Percentiles rank a stretch among this genome's conserved stretches.
phyloP scores from a whole-genome alignment of 2,113 vertebrate species.

The Mustelus asterias region DNA sequence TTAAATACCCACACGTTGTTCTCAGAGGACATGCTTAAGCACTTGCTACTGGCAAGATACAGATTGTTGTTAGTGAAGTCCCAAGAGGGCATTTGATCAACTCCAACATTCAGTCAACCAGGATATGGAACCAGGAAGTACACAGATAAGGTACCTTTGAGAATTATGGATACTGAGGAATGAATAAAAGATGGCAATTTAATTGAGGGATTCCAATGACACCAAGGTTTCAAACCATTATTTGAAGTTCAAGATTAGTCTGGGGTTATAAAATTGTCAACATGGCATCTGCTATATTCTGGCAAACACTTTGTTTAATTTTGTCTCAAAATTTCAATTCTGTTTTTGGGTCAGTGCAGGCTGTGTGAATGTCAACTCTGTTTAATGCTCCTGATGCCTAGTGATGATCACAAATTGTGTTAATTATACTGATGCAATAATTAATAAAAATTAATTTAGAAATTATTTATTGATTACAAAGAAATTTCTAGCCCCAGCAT shows the following conservation, averaged over 20 bases:
- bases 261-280: not conserved
- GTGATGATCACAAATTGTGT: not conserved
- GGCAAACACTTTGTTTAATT: not conserved
- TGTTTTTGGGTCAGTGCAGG: not conserved
- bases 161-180: not conserved
- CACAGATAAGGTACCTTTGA: not conserved
- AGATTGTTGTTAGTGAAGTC: not conserved
- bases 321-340: not conserved
- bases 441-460: not conserved
- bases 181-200: conserved; percentile 1
- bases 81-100: not conserved
- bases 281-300: not conserved
- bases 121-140: not conserved
- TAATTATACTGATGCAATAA: not conserved
- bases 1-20: not conserved
- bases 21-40: not conserved
- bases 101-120: not conserved
- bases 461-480: not conserved
- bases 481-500: not conserved
- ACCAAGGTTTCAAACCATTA: not conserved
- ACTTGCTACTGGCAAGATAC: not conserved
- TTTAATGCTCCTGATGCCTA: not conserved
- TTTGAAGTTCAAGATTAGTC: not conserved
- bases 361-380: not conserved
- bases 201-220: not conserved